These are phyloP conservation scores for Coelinius sp. DNA, from an alignment of 2,888 invertebrate genomes.

Conservation along the genomic window DNA sequence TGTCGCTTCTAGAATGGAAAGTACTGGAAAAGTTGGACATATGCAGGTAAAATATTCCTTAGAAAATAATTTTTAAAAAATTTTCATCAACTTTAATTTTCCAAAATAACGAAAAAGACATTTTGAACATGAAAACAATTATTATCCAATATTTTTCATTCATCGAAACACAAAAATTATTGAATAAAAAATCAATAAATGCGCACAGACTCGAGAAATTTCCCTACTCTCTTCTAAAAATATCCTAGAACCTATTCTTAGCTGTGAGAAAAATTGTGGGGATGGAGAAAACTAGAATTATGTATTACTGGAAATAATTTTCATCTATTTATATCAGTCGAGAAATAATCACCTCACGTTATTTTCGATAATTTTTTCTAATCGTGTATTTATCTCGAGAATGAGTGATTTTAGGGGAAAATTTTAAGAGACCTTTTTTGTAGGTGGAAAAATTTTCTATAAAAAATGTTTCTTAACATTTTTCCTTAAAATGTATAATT, in stretches of 20 bases:
- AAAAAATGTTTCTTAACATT: too few relatives aligned
- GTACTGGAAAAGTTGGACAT: slow-evolving; percentile 94
- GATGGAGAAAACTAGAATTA: not conserved
- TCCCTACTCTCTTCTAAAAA: not conserved
- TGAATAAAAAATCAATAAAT: not conserved
- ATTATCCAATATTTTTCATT: not conserved
- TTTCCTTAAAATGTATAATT: too few relatives aligned
- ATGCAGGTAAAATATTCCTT: slow-evolving; percentile 80
- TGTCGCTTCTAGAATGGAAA: slow-evolving; percentile 98
- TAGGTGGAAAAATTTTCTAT: too few relatives aligned
- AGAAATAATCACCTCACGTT: slow-evolving; percentile 22
- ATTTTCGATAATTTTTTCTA: slow-evolving; percentile 15
- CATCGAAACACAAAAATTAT: not conserved
- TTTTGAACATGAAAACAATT: not conserved
- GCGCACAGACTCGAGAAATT: not conserved
- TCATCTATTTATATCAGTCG: not conserved
- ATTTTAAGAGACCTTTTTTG: too few relatives aligned
- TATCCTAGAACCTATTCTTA: not conserved
- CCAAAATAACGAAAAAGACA: too few relatives aligned
- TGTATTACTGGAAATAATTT: not conserved
- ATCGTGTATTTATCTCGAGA: too few relatives aligned
- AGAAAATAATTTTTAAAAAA: not conserved
- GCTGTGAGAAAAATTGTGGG: not conserved
- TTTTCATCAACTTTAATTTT: too few relatives aligned
- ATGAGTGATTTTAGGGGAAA: too few relatives aligned